Conservation (phyloP, 1,140 invertebrate genomes). For the Magallana angulata region DNA sequence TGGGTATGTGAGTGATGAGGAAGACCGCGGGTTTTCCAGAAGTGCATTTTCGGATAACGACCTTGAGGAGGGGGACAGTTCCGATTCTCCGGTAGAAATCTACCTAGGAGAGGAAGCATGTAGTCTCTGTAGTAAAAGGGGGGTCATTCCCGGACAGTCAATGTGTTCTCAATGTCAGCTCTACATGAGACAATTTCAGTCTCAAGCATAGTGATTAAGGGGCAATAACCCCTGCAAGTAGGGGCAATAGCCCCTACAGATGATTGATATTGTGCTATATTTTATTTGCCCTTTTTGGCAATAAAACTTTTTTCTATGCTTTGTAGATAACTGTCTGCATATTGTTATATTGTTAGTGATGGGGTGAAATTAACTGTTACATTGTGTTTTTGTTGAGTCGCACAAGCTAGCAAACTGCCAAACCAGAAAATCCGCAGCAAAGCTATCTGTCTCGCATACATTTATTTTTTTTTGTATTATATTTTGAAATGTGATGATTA, state of each 20-base stretch:
- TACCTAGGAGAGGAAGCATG: constrained; percentile 61
- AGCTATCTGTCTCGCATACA: constrained; percentile 5
- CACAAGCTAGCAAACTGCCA: constrained; percentile 21
- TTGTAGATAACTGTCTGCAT: constrained; percentile 1
- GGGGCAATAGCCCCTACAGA: neutral
- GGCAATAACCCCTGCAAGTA: neutral
- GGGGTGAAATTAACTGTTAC: neutral
- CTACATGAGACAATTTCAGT: constrained; percentile 67
- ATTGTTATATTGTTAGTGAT: neutral
- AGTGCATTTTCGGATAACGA: constrained; percentile 62
- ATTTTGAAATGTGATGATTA: neutral
- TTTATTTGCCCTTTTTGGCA: neutral
- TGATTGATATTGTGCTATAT: constrained; percentile 22
- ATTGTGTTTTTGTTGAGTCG: neutral
- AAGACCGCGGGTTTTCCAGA: constrained; percentile 49
- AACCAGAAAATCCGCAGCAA: constrained; percentile 13
- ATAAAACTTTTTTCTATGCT: neutral
- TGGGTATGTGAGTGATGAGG: constrained; percentile 69
- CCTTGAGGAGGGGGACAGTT: constrained; percentile 65
- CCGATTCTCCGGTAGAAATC: constrained; percentile 58
- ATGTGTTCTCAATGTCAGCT: constrained; percentile 69
- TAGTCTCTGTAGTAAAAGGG: constrained; percentile 68
- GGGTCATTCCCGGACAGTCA: constrained; percentile 57
- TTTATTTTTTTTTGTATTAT: neutral
- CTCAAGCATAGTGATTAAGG: constrained; percentile 14